phyloP scores from a whole-genome alignment of 2,888 invertebrate species.

The Caenorhabditis zanzibari region DNA sequence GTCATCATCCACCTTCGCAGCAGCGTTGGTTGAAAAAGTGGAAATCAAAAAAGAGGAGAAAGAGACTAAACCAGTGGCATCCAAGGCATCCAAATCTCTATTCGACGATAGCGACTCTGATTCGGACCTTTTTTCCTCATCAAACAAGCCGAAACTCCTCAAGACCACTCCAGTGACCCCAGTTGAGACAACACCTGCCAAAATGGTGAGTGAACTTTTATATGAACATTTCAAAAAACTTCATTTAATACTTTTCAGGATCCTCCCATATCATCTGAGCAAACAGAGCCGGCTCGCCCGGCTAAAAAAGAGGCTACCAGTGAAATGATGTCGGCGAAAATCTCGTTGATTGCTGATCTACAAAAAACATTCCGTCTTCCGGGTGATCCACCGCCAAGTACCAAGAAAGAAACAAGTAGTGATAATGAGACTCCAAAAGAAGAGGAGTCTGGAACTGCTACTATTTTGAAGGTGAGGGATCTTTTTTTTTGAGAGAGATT shows the following conservation, averaged over 20 bases:
- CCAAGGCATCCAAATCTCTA: constrained; percentile 13
- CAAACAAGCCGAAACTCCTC: constrained; percentile 8
- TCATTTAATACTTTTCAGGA: constrained; percentile 1
- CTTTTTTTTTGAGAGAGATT: background rate
- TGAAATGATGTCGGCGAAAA: constrained; percentile 25
- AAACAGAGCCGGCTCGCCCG: background rate
- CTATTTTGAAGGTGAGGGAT: constrained; percentile 13
- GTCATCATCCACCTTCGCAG: background rate
- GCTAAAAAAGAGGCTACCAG: constrained; percentile 7
- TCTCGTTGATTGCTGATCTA: constrained; percentile 19
- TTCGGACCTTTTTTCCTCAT: constrained; percentile 16
- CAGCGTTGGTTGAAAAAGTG: background rate
- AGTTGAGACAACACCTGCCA: background rate
- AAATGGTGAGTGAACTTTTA: background rate
- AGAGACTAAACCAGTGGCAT: background rate
- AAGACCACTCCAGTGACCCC: background rate
- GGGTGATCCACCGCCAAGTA: background rate
- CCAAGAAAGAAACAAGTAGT: background rate
- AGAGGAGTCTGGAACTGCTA: background rate
- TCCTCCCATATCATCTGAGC: background rate
- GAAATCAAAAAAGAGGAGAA: background rate
- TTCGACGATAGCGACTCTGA: constrained; percentile 57
- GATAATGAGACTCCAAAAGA: background rate
- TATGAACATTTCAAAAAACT: background rate
- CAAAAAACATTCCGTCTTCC: constrained; percentile 27